Percentiles rank a stretch among this genome's conserved stretches.
phyloP scores from a whole-genome alignment of 37 sponge, comb jelly and placozoan species.

The Crambe crambe region DNA sequence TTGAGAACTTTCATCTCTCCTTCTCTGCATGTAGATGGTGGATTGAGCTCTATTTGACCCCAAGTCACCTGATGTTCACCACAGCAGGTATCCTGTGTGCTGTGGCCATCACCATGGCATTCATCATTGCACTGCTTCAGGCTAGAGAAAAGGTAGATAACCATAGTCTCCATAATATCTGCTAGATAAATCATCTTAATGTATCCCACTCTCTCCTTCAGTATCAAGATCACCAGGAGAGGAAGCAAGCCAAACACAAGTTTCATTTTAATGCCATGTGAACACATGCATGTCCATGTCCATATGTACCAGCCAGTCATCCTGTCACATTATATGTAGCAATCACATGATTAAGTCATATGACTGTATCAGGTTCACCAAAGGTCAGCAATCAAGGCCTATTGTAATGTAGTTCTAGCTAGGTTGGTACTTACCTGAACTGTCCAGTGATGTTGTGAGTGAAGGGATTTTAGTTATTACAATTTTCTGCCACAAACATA shows the following conservation, averaged over 20 bases:
- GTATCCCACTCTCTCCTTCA: background rate
- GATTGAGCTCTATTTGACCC: conserved; percentile 62
- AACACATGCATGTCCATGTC: background rate
- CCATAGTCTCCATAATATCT: background rate
- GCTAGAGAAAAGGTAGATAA: conserved; percentile 45
- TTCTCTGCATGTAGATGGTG: conserved; percentile 37
- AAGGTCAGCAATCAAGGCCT: no score
- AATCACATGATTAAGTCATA: no score
- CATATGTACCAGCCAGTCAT: no score
- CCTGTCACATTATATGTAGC: no score
- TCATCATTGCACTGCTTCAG: conserved; percentile 49
- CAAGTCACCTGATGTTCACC: conserved; percentile 47
- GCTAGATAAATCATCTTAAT: background rate
- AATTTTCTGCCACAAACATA: no score
- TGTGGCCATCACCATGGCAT: conserved; percentile 25
- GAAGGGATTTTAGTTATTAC: no score
- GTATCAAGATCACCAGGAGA: conserved; percentile 58
- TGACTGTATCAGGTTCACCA: no score
- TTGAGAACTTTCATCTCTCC: no score
- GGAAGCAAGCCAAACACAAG: conserved; percentile 49
- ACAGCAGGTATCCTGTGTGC: conserved; percentile 45
- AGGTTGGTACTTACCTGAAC: no score
- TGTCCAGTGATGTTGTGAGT: no score
- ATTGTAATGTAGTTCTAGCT: no score
- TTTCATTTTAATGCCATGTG: conserved; percentile 73